These are phyloP conservation scores for Chironomus tepperi DNA, from an alignment of 1,140 invertebrate genomes.

Conservation along the genomic window DNA sequence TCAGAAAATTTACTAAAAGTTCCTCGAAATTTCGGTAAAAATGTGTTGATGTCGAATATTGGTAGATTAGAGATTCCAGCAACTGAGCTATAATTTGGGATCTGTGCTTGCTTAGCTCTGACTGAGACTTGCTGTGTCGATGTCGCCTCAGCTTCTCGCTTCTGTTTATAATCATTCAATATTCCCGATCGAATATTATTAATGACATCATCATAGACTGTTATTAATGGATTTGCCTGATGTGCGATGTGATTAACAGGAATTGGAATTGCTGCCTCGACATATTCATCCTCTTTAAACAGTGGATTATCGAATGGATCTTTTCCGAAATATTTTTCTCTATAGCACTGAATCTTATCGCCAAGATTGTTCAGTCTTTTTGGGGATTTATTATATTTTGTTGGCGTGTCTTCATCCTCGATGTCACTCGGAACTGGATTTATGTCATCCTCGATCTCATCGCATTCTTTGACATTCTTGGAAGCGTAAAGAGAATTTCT, in stretches of 20 bases:
- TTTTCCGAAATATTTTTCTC: conserved; percentile 4
- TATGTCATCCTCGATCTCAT: not conserved
- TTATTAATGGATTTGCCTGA: not conserved
- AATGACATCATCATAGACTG: conserved; percentile 4
- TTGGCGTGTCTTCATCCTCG: not conserved
- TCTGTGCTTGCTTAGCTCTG: not conserved
- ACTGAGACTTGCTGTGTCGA: not conserved
- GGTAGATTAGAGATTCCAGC: not conserved
- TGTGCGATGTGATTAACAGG: not conserved
- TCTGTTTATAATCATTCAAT: not conserved
- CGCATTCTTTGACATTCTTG: not conserved
- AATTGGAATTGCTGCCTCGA: not conserved
- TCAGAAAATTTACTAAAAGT: not conserved
- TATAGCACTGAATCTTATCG: not conserved
- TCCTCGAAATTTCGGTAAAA: not conserved
- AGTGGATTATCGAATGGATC: not conserved
- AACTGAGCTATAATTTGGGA: not conserved
- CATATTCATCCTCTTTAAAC: not conserved
- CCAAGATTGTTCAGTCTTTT: not conserved
- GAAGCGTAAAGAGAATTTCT: not conserved
- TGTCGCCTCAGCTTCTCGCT: not conserved
- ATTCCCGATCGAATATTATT: conserved; percentile 15
- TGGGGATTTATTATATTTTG: not conserved
- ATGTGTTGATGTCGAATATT: conserved; percentile 1
- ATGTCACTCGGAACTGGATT: not conserved